Conservation (phyloP, 2,888 invertebrate species). For the Electrophaes corylata region DNA sequence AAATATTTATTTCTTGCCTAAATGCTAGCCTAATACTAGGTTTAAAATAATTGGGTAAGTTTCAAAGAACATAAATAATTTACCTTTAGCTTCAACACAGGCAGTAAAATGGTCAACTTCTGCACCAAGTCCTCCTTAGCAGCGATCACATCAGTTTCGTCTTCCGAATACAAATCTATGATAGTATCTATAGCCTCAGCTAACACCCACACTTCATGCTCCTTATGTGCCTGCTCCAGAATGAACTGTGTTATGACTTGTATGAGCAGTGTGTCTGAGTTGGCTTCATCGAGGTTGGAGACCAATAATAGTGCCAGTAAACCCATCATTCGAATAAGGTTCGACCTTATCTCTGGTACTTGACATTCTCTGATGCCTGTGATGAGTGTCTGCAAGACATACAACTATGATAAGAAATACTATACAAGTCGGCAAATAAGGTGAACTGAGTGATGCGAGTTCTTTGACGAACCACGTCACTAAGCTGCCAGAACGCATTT, state of each 20-base stretch:
- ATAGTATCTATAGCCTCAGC: slow-evolving; percentile 90
- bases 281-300: slow-evolving; percentile 65
- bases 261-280: slow-evolving; percentile 58
- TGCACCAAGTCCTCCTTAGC: slow-evolving; percentile 86
- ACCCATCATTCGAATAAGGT: slow-evolving; percentile 85
- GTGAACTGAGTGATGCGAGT: no score
- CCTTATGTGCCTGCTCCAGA: slow-evolving; percentile 84
- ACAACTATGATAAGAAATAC: slow-evolving; percentile 2
- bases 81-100: slow-evolving; percentile 88
- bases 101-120: slow-evolving; percentile 83
- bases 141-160: slow-evolving; percentile 87
- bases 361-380: slow-evolving; percentile 80
- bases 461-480: no score
- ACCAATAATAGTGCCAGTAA: slow-evolving; percentile 79
- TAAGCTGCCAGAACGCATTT: no score
- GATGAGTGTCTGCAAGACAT: slow-evolving; percentile 73
- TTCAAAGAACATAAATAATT: slow-evolving; percentile 25
- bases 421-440: no score
- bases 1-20: no score
- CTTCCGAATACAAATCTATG: slow-evolving; percentile 91
- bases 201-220: slow-evolving; percentile 88
- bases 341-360: slow-evolving; percentile 83
- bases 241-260: slow-evolving; percentile 84
- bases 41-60: no score
- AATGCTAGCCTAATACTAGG: no score